A percentile compares a stretch with the other conserved stretches of the same genome.
Evolutionary conservation across 2,797 vertebrate genomes (phyloP).

Genomic region (Columba guinea): DNA sequence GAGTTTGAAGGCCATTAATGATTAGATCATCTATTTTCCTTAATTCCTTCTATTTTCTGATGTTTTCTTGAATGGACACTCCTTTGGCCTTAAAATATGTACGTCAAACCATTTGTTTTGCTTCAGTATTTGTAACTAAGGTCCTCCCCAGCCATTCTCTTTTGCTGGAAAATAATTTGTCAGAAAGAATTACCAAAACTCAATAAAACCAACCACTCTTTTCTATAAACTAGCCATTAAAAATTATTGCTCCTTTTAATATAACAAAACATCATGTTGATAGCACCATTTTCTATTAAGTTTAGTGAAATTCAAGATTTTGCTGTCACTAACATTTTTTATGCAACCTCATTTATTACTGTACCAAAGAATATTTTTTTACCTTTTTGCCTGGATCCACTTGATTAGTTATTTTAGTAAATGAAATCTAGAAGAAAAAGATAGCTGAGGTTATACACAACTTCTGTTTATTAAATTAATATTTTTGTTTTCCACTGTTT

Average conservation of each 20-base stretch:
- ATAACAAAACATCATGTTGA: not conserved
- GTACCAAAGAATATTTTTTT: not conserved
- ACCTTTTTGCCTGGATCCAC: not conserved
- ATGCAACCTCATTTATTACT: not conserved
- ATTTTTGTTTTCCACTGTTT: not conserved
- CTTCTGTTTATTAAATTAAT: not conserved
- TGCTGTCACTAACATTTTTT: not conserved
- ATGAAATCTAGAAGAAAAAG: not conserved
- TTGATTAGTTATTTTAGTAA: not conserved
- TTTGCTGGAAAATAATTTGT: not conserved
- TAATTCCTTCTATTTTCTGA: not conserved
- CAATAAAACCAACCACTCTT: not conserved
- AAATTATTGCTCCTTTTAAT: not conserved
- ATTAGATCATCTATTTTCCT: not conserved
- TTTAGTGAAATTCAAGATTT: not conserved
- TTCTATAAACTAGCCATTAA: not conserved
- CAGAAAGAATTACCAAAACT: not conserved
- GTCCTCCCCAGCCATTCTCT: not conserved
- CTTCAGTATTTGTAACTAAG: not conserved
- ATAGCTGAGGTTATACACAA: not conserved
- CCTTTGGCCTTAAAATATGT: not conserved
- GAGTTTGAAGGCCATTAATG: not conserved
- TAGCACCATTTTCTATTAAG: not conserved
- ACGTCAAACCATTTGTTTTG: not conserved
- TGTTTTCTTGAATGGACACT: not conserved